phyloP scores from a whole-genome alignment of 2,797 vertebrate species.

The Microchirus variegatus region DNA sequence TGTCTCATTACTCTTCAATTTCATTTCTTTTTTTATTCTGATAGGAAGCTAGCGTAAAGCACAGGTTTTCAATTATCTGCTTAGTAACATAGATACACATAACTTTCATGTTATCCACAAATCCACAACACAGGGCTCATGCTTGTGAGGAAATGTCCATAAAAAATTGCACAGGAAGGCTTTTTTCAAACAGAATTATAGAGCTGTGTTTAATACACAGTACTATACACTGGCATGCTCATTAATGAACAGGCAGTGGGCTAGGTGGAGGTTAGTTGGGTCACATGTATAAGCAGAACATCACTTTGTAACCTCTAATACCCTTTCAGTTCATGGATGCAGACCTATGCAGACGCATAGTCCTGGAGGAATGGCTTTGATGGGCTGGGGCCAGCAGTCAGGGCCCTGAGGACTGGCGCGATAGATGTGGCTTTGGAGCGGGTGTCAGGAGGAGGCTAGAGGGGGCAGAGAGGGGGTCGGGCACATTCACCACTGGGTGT shows the following conservation, averaged over 20 bases:
- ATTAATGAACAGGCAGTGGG: slow-evolving; percentile 32
- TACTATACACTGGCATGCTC: slow-evolving; percentile 32
- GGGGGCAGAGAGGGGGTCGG: slow-evolving; percentile 68
- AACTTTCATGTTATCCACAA: slow-evolving; percentile 45
- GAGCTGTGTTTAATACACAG: slow-evolving; percentile 63
- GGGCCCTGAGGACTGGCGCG: slow-evolving; percentile 49
- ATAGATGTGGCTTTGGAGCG: slow-evolving; percentile 80
- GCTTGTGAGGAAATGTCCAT: slow-evolving; percentile 32
- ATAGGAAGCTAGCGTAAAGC: slow-evolving; percentile 44
- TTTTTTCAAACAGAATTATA: slow-evolving; percentile 32
- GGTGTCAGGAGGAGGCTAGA: slow-evolving; percentile 55
- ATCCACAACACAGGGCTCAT: slow-evolving; percentile 26
- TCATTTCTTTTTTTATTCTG: slow-evolving; percentile 20
- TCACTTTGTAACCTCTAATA: slow-evolving; percentile 45
- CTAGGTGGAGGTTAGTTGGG: slow-evolving; percentile 10
- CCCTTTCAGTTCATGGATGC: slow-evolving; percentile 5
- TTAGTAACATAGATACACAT: slow-evolving; percentile 40
- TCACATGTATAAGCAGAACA: slow-evolving; percentile 33
- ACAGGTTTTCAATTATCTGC: slow-evolving; percentile 52
- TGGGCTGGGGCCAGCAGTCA: slow-evolving; percentile 57
- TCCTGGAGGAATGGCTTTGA: slow-evolving; percentile 58
- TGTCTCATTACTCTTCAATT: slow-evolving; percentile 46
- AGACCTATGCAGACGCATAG: slow-evolving; percentile 24
- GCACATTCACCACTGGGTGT: slow-evolving; percentile 70
- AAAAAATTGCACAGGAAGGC: slow-evolving; percentile 24